Evolutionary conservation across 2,888 invertebrate genomes (phyloP).

Genomic region (Synanthedon vespiformis): DNA sequence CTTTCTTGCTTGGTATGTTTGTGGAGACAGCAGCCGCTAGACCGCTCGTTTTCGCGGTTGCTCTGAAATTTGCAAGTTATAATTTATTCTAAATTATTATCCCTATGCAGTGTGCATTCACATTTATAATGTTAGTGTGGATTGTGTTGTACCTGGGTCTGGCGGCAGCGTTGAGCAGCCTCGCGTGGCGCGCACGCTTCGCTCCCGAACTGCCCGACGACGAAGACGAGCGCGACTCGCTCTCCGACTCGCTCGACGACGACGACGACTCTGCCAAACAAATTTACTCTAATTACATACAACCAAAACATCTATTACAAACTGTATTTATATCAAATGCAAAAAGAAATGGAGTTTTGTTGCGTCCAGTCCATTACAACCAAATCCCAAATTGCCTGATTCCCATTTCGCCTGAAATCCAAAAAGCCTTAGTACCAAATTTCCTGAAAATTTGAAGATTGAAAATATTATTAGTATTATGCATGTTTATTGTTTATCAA

Average conservation of each 20-base stretch:
- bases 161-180: conserved; percentile 54
- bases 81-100: too few species aligned
- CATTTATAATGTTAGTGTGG: too few species aligned
- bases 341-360: too few species aligned
- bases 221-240: conserved; percentile 60
- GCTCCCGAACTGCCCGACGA: conserved; percentile 60
- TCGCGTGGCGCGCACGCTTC: conserved; percentile 50
- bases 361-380: too few species aligned
- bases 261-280: conserved; percentile 47
- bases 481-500: too few species aligned
- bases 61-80: conserved; percentile 20
- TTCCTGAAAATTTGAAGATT: too few species aligned
- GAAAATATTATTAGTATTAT: too few species aligned
- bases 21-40: conserved; percentile 44
- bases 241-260: conserved; percentile 62
- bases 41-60: conserved; percentile 44
- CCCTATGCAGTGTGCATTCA: too few species aligned
- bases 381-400: too few species aligned
- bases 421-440: too few species aligned
- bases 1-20: conserved; percentile 44
- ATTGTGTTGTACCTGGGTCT: conserved; percentile 52
- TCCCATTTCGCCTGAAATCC: too few species aligned
- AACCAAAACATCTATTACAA: background rate
- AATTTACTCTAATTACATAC: too few species aligned
- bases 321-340: background rate